These are phyloP conservation scores for Heliothis virescens DNA, from an alignment of 1,140 invertebrate genomes.

Conservation along the genomic window DNA sequence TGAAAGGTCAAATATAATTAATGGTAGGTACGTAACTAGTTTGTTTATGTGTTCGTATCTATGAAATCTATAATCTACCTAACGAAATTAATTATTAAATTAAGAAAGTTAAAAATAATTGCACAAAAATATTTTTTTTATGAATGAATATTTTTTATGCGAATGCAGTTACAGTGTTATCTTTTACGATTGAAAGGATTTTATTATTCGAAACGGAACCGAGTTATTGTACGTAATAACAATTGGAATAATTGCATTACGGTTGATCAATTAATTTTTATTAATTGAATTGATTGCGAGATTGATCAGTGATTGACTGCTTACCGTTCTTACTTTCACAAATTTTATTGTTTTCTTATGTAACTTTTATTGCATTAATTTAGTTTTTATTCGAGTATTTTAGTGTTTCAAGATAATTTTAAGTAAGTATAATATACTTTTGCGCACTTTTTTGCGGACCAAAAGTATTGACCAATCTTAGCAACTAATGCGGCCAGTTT, in stretches of 20 bases:
- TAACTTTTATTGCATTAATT: background rate
- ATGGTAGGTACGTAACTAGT: too few species aligned
- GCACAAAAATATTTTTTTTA: background rate
- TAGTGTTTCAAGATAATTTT: too few species aligned
- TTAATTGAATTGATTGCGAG: conserved; percentile 5
- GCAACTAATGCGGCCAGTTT: too few species aligned
- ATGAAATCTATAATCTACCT: background rate
- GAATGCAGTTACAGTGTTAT: conserved; percentile 26
- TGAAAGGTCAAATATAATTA: too few species aligned
- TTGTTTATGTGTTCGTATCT: too few species aligned
- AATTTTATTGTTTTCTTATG: background rate
- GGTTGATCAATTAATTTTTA: conserved; percentile 16
- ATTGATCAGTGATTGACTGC: conserved; percentile 2
- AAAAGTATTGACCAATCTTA: too few species aligned
- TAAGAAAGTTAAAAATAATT: background rate
- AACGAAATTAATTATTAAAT: background rate
- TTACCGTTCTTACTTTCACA: conserved; percentile 5
- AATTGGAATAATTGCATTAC: conserved; percentile 7
- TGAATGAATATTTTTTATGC: background rate
- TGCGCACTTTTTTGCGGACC: too few species aligned
- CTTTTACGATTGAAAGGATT: conserved; percentile 27
- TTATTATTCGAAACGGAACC: conserved; percentile 28
- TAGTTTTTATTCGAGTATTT: background rate
- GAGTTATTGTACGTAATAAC: background rate
- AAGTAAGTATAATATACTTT: too few species aligned